Conservation (phyloP, 2,797 vertebrate species). For the Kryptopterus vitreolus region DNA sequence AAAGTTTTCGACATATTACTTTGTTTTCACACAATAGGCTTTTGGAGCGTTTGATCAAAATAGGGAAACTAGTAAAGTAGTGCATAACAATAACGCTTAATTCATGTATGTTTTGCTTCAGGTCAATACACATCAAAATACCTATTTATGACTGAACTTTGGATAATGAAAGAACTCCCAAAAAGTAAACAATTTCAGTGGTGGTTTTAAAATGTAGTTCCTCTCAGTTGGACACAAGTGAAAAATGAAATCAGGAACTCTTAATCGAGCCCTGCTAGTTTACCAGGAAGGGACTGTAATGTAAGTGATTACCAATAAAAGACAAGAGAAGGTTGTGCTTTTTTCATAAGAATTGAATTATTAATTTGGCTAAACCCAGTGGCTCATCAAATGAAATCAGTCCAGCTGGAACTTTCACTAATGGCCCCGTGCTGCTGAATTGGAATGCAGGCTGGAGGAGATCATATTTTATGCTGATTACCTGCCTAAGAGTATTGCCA, state of each 20-base stretch:
- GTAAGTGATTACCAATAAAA: constrained; percentile 35
- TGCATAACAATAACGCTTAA: too few species aligned
- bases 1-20: background rate
- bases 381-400: background rate
- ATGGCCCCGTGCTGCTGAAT: background rate
- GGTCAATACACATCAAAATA: background rate
- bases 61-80: background rate
- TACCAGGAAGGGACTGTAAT: constrained; percentile 8
- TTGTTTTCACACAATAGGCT: background rate
- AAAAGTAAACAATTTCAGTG: background rate
- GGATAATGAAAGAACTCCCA: background rate
- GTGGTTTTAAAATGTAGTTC: background rate
- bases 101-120: background rate
- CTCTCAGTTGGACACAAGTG: background rate
- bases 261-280: background rate
- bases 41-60: background rate
- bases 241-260: background rate
- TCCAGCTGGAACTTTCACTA: constrained; percentile 14
- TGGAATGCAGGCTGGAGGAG: background rate
- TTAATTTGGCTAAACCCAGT: background rate
- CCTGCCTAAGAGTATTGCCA: background rate
- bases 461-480: constrained; percentile 3
- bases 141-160: background rate
- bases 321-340: background rate
- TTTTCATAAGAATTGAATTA: too few species aligned